These are phyloP conservation scores for Bergia sp. DNA, from an alignment of 92 coral and sea anemone genomes.

Conservation along the genomic window DNA sequence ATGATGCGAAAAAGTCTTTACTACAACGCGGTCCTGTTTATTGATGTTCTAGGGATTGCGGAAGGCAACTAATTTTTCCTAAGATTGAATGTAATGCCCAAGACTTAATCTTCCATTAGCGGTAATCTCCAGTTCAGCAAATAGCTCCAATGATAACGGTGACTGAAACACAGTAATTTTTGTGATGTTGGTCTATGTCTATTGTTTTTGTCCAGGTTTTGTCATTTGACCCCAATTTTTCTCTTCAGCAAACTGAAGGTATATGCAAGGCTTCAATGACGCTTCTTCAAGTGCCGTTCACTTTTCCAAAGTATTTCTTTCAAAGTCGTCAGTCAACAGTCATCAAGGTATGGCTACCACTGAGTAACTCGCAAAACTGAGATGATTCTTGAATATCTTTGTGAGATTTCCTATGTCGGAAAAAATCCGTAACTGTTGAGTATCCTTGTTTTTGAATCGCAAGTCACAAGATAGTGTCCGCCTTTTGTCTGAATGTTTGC, in stretches of 20 bases:
- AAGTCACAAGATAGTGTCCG: neutral
- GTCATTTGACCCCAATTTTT: neutral
- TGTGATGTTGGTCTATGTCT: neutral
- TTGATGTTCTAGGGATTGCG: too few species aligned
- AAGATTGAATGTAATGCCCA: too few species aligned
- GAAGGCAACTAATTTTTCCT: too few species aligned
- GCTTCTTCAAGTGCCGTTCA: conserved; percentile 78
- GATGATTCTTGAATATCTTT: too few species aligned
- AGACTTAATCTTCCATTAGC: too few species aligned
- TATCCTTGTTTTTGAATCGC: too few species aligned
- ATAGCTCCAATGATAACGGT: neutral
- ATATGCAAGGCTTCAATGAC: conserved; percentile 84
- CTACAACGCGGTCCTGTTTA: too few species aligned
- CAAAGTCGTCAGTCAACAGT: conserved; percentile 83
- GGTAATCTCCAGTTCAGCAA: neutral
- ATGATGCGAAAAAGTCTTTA: neutral
- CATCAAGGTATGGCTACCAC: conserved; percentile 74
- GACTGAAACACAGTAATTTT: neutral
- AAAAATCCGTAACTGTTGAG: too few species aligned
- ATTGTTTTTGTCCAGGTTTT: neutral
- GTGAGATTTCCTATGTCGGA: too few species aligned
- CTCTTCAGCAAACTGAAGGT: conserved; percentile 83
- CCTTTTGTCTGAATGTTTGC: neutral
- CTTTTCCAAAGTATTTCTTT: conserved; percentile 90
- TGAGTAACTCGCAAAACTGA: too few species aligned